Evolutionary conservation across 2,797 vertebrate species (phyloP), one percentile per base, ranked within the genome.

Genomic region (Acipenser transmontanus): DNA sequence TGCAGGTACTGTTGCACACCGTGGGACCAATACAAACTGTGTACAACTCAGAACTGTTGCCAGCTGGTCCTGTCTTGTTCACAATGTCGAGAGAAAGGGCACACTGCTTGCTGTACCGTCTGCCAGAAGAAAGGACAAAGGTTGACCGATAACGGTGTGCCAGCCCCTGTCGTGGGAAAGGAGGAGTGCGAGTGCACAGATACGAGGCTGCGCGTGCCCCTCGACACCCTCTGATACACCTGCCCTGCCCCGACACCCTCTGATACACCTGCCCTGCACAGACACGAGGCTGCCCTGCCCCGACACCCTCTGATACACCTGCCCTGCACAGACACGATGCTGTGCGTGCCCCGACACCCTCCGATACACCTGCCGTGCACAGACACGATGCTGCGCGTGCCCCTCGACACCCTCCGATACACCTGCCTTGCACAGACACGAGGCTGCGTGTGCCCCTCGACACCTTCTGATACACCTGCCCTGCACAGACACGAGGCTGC

Each of bases 151-250:
- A 70, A 69, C 51, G 73, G 73, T 61, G 17, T 62, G 34, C 68
- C 68, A 12, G 20, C 74, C 8, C 73, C 71, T 66, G 68, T 66
- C 62, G 61, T 64, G 50, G 82, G 82, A 62, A 96, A 88, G 77
- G 97, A 99, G 76, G 93, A 96, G 77, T 98, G 97, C 57, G 94
- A 96, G 64, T 99, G 97, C 74, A 99, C 97, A 0, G 81, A 85
- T 5, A 81, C 74, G 9, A 86, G 97, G 62, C 89, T 83, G 56
- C 91, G 88, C 71, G 88, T 98, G 62, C 97, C 97, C 1, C 85
- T 79, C 71, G 94, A 97, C 70, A 68, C 48, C 1, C 60, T 47
- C 50, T 64, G 52, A 67, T 7, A 13, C 17, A 7, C 48, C 54
- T 57, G 54, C 54, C 54, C 13, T 57, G 17, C 17, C 1, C 1